phyloP scores from a whole-genome alignment of 1,140 invertebrate genomes.

The Marisa cornuarietis region DNA sequence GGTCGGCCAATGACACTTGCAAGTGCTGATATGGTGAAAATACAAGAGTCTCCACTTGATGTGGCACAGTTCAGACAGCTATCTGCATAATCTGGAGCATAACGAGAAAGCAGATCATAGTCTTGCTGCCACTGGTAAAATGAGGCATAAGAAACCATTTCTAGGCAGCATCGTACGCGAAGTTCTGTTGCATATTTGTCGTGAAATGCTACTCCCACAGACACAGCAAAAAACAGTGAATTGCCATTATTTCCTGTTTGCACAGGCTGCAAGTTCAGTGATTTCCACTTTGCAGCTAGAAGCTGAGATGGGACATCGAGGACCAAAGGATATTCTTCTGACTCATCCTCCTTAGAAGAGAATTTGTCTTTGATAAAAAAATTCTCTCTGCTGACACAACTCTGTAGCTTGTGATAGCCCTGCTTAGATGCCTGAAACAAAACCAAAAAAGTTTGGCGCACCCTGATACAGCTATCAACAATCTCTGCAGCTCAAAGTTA shows the following conservation, averaged over 20 bases:
- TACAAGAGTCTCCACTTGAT: conserved; percentile 12
- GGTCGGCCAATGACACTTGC: conserved; percentile 3
- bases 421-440: conserved; percentile 22
- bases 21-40: conserved; percentile 16
- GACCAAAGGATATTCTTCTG: too few relatives aligned
- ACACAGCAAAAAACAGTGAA: conserved; percentile 33
- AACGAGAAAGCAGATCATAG: neutral
- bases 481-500: too few relatives aligned
- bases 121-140: conserved; percentile 21
- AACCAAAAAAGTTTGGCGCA: neutral
- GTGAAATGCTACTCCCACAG: conserved; percentile 25
- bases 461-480: too few relatives aligned
- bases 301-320: neutral
- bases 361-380: conserved; percentile 15
- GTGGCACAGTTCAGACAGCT: conserved; percentile 20
- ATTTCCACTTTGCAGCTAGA: neutral
- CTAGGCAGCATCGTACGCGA: conserved; percentile 33
- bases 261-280: conserved; percentile 5
- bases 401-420: conserved; percentile 10
- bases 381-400: conserved; percentile 5
- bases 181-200: conserved; percentile 24
- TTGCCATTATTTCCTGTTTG: conserved; percentile 27
- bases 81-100: conserved; percentile 18
- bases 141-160: conserved; percentile 17
- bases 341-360: too few relatives aligned